Evolutionary conservation across 2,888 invertebrate genomes (phyloP).

Genomic region (Tethea ocularis): DNA sequence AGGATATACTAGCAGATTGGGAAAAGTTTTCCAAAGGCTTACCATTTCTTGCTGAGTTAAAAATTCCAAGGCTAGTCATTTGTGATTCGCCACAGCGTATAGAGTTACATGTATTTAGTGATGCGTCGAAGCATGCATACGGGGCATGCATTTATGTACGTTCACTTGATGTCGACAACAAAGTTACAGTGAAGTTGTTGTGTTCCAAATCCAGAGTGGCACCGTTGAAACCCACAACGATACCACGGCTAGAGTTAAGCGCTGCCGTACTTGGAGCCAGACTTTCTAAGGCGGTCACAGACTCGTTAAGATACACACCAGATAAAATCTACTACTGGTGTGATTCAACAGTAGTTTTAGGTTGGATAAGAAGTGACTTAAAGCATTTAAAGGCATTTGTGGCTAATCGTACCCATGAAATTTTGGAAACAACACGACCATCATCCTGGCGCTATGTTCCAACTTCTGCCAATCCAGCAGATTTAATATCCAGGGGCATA

Average conservation of each 20-base stretch:
- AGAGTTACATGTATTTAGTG: no score
- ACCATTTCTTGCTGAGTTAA: no score
- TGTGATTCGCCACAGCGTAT: no score
- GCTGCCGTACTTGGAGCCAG: no score
- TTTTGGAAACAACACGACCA: conserved; percentile 1
- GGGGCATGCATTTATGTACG: conserved; percentile 2
- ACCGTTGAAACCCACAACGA: conserved; percentile 4
- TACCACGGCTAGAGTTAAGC: conserved; percentile 2
- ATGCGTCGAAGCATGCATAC: no score
- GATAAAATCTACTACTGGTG: conserved; percentile 1
- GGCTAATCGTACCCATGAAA: conserved; percentile 10
- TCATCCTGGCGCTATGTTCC: conserved; percentile 11
- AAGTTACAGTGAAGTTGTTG: no score
- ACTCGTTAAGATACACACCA: background rate
- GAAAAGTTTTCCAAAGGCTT: conserved; percentile 13
- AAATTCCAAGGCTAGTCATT: no score
- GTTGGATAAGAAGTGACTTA: conserved; percentile 5
- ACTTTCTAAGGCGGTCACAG: no score
- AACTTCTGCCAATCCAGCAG: conserved; percentile 8
- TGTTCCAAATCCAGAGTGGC: conserved; percentile 8
- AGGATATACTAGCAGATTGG: conserved; percentile 12
- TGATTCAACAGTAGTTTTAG: conserved; percentile 8
- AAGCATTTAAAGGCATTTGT: conserved; percentile 10
- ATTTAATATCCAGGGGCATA: conserved; percentile 10
- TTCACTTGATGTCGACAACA: background rate